Evolutionary conservation across 2,113 vertebrate genomes (phyloP).

Genomic region (Hepsetus odoe): DNA sequence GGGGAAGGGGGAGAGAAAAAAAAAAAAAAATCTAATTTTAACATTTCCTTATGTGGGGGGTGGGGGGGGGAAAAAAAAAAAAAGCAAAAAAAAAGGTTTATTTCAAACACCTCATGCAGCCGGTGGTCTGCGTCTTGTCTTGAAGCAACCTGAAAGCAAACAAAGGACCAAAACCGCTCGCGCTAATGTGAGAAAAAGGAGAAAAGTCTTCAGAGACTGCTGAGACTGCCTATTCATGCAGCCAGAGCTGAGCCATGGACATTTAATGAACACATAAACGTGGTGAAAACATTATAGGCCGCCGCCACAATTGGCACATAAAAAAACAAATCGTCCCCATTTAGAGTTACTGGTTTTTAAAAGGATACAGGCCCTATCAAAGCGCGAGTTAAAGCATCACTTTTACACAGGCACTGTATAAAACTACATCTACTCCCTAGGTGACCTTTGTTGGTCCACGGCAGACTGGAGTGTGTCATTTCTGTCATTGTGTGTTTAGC

Average conservation of each 20-base stretch:
- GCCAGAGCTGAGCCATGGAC: conserved; percentile 34
- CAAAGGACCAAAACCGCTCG: conserved; percentile 52
- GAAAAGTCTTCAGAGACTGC: conserved; percentile 36
- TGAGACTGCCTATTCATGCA: conserved; percentile 34
- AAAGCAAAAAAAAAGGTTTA: conserved; percentile 69
- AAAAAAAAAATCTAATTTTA: conserved; percentile 77
- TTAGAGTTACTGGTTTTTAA: conserved; percentile 46
- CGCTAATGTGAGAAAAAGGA: background rate
- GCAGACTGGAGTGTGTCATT: conserved; percentile 46
- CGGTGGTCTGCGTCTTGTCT: conserved; percentile 64
- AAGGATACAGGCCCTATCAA: conserved; percentile 48
- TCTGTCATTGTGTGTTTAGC: conserved; percentile 52
- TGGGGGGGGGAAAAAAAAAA: background rate
- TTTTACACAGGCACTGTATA: conserved; percentile 43
- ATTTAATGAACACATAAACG: conserved; percentile 54
- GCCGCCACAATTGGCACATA: conserved; percentile 47
- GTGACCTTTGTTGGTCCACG: conserved; percentile 59
- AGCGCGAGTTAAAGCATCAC: conserved; percentile 46
- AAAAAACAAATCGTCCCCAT: conserved; percentile 42
- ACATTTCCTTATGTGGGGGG: conserved; percentile 75
- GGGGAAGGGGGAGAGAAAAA: conserved; percentile 60
- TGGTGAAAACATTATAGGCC: conserved; percentile 50
- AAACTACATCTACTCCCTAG: conserved; percentile 30
- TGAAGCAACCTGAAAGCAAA: conserved; percentile 67
- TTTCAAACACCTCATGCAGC: conserved; percentile 69